These are phyloP conservation scores for Indri indri DNA, from an alignment of 2,113 vertebrate genomes.

Conservation along the genomic window DNA sequence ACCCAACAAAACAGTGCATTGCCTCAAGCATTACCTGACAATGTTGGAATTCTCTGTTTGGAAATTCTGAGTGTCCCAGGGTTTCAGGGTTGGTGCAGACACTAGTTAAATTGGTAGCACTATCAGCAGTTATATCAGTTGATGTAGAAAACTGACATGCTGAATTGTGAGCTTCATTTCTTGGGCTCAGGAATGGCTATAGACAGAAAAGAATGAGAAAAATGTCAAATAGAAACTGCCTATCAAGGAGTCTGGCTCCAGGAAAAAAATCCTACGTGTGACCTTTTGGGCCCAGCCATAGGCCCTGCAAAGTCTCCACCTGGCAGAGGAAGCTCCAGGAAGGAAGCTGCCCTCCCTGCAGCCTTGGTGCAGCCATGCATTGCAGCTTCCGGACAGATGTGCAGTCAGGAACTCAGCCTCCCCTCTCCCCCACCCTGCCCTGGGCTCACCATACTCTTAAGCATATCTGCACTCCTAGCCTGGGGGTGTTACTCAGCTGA, in stretches of 20 bases:
- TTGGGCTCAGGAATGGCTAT: background rate
- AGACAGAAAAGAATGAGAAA: background rate
- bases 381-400: background rate
- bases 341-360: background rate
- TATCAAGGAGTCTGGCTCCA: background rate
- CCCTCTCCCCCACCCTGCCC: background rate
- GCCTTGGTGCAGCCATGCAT: background rate
- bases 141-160: background rate
- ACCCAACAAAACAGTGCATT: background rate
- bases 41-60: background rate
- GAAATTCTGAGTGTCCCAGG: background rate
- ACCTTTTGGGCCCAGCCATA: background rate
- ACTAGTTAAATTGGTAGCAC: background rate
- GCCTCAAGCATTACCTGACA: constrained; percentile 25
- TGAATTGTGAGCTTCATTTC: background rate
- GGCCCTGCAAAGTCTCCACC: background rate
- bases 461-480: background rate
- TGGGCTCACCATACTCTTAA: background rate
- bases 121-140: background rate
- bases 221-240: background rate
- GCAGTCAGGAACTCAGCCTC: background rate
- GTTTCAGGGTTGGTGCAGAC: background rate
- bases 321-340: background rate
- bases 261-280: background rate
- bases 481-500: background rate